Evolutionary conservation across 1,140 invertebrate species (phyloP), one percentile per base, ranked within the genome.

Genomic region (Drosophila watanabei): DNA sequence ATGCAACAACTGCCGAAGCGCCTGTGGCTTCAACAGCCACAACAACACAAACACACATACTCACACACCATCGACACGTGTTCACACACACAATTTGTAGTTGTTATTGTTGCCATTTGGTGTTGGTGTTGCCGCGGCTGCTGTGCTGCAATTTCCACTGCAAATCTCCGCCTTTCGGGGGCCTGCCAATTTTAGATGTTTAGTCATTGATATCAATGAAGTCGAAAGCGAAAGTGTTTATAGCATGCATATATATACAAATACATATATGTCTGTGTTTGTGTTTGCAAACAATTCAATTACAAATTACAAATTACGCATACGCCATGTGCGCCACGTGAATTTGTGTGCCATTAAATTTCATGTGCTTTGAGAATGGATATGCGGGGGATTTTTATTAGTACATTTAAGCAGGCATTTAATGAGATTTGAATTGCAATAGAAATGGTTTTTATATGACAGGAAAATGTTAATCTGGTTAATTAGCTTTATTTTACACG

Each of bases 141-240:
- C 56, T 75, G 65, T 71, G 77, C 48, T 39, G 35, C 54, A 57
- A 39, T 57, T 56, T 39, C 20, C 35, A 57, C 35, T 28, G 54
- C 61, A 79, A 43, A 78, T 87, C 85, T 81, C 48, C 28, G 48
- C 48, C 60, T 63, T 63, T 63, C 46, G 48, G 48, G 77, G 82
- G 65, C 78, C 70, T 85, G 86, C 71, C 82, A 57, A 72, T 91
- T 90, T 90, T 82, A 91, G 82, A 86, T 90, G 79, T 82, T 86
- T 90, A 82, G 82, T 80, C 81, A 82, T 86, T 66, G 87, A 80
- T 90, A 90, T 91, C 82, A 90, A 89, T 90, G 86, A 90, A 90
- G 70, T 64, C 69, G 82, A 90, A 89, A 90, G 86, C 82, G 86
- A 90, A 90, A 90, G 86, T 90, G 87, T 85, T 86, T 33, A 32